A percentile compares a stretch with the other conserved stretches of the same genome.
phyloP scores from a whole-genome alignment of 2,888 invertebrate genomes.

The Macroteleia sp. region DNA sequence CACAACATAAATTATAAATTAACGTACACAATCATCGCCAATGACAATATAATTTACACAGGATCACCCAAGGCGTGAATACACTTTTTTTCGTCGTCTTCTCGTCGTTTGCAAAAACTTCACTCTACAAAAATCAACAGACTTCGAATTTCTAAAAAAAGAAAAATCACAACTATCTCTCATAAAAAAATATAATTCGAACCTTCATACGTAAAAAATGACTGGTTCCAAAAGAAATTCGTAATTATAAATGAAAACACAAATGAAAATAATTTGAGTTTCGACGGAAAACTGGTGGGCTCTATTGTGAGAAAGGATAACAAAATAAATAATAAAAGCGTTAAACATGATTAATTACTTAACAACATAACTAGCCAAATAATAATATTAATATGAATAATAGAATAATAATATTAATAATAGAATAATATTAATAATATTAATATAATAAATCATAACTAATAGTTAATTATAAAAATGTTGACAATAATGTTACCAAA shows the following conservation, averaged over 20 bases:
- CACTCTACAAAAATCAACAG: constrained; percentile 42
- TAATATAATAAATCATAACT: constrained; percentile 73
- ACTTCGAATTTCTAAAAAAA: constrained; percentile 32
- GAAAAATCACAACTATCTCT: constrained; percentile 4
- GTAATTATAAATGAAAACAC: constrained; percentile 21
- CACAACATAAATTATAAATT: constrained; percentile 84
- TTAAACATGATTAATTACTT: constrained; percentile 83
- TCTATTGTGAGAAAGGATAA: constrained; percentile 77
- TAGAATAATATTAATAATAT: constrained; percentile 74
- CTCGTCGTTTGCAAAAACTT: constrained; percentile 53
- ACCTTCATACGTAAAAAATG: constrained; percentile 43
- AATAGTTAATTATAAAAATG: constrained; percentile 70
- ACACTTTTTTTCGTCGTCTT: constrained; percentile 49
- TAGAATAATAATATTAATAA: constrained; percentile 76
- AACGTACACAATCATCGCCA: constrained; percentile 81
- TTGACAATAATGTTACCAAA: constrained; percentile 70
- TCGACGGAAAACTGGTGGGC: constrained; percentile 58
- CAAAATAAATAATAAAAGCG: constrained; percentile 84
- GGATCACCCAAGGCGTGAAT: constrained; percentile 56
- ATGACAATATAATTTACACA: constrained; percentile 73
- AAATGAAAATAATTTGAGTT: constrained; percentile 52
- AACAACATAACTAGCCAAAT: constrained; percentile 81
- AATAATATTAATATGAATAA: constrained; percentile 76
- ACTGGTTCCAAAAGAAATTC: constrained; percentile 32
- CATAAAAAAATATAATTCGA: constrained; percentile 39